Conservation (phyloP, 2,797 vertebrate species). For the Micrastur ruficollis region DNA sequence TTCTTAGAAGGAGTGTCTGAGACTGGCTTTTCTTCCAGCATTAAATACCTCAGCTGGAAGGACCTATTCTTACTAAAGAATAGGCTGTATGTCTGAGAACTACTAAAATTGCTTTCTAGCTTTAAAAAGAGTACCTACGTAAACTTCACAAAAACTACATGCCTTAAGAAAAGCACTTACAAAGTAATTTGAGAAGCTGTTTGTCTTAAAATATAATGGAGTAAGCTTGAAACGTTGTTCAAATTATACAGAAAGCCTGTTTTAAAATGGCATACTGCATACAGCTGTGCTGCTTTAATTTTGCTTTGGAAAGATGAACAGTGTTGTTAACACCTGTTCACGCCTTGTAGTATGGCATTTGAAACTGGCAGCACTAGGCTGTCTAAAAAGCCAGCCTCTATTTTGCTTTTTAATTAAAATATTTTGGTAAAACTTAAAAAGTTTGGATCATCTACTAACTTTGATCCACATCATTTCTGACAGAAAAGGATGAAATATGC, state of each 20-base stretch:
- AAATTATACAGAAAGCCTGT: background rate
- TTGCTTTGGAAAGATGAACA: slow-evolving; percentile 8
- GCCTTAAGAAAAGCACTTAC: background rate
- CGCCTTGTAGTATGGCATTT: slow-evolving; percentile 9
- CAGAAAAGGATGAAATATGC: background rate
- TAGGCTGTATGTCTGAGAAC: background rate
- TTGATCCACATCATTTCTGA: background rate
- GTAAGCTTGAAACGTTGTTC: background rate
- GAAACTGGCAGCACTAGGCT: slow-evolving; percentile 12
- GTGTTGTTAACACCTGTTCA: slow-evolving; percentile 49
- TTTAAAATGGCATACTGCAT: slow-evolving; percentile 4
- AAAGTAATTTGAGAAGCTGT: background rate
- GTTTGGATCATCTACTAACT: background rate
- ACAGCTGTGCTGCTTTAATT: slow-evolving; percentile 15
- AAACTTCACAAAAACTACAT: background rate
- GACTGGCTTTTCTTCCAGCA: background rate
- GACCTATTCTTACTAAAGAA: background rate
- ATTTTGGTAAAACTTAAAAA: background rate
- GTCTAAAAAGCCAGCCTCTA: background rate
- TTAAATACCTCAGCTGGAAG: background rate
- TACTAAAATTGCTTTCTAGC: background rate
- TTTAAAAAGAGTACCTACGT: background rate
- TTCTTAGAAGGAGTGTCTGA: background rate
- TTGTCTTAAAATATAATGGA: background rate
- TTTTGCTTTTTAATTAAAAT: background rate